Evolutionary conservation across 2,797 vertebrate species (phyloP).

Genomic region (Cottoperca gobio): DNA sequence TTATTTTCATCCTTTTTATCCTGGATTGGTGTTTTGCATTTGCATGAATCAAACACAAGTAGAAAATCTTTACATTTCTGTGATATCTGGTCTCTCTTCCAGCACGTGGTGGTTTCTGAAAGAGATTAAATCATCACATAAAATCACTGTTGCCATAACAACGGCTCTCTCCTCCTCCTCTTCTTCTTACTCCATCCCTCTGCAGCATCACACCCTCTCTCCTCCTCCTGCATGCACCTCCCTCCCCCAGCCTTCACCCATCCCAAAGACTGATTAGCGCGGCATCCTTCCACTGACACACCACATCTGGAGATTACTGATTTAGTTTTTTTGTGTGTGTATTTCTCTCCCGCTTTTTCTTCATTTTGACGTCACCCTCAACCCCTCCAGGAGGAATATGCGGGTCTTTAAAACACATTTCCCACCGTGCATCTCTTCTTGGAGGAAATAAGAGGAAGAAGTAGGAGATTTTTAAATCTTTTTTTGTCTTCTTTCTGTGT

Average conservation of each 20-base stretch:
- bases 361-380: background rate
- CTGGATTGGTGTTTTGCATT: no score
- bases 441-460: background rate
- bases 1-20: no score
- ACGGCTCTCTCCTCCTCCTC: constrained; percentile 47
- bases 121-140: constrained; percentile 29
- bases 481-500: background rate
- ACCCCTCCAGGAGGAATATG: constrained; percentile 16
- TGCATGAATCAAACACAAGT: no score
- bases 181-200: constrained; percentile 43
- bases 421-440: background rate
- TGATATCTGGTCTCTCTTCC: background rate
- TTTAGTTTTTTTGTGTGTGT: background rate
- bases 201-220: constrained; percentile 70
- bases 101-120: constrained; percentile 51
- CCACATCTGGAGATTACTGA: constrained; percentile 20
- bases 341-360: background rate
- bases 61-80: no score
- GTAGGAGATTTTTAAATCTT: background rate
- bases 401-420: background rate
- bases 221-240: constrained; percentile 38
- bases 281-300: constrained; percentile 49
- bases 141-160: constrained; percentile 71
- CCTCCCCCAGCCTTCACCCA: constrained; percentile 40
- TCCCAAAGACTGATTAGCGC: constrained; percentile 56